Evolutionary conservation across 2,797 vertebrate genomes (phyloP).

Genomic region (Fundulus diaphanus): DNA sequence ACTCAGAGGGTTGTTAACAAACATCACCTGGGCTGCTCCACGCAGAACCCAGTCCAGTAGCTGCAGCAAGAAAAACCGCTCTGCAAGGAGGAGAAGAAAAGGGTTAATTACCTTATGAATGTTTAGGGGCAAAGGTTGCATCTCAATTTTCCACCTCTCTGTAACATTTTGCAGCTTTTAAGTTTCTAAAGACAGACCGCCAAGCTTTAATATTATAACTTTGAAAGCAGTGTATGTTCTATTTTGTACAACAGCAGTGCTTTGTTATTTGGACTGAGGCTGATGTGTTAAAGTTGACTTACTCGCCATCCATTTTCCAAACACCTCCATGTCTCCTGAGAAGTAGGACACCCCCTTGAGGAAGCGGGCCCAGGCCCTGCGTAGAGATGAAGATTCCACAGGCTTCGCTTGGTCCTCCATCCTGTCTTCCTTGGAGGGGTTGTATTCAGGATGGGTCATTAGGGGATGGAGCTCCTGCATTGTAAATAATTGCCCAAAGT

Average conservation of each 20-base stretch:
- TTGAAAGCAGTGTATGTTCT: neutral
- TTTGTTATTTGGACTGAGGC: neutral
- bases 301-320: slow-evolving; percentile 91
- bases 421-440: slow-evolving; percentile 6
- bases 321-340: slow-evolving; percentile 90
- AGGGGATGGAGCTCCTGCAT: slow-evolving; percentile 79
- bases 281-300: slow-evolving; percentile 41
- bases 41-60: slow-evolving; percentile 92
- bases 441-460: slow-evolving; percentile 71
- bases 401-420: slow-evolving; percentile 21
- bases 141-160: neutral
- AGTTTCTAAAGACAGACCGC: neutral
- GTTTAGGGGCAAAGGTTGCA: neutral
- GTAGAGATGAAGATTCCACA: neutral
- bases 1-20: slow-evolving; percentile 94
- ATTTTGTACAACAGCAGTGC: neutral
- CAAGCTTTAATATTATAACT: neutral
- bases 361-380: slow-evolving; percentile 60
- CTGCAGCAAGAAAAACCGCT: slow-evolving; percentile 86
- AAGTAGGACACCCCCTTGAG: slow-evolving; percentile 82
- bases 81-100: slow-evolving; percentile 68
- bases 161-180: too few species aligned
- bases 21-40: slow-evolving; percentile 94
- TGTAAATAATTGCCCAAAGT: neutral
- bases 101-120: neutral